Percentiles rank a stretch among this genome's conserved stretches.
phyloP scores from a whole-genome alignment of 2,888 invertebrate genomes.

The Cerastoderma edule region DNA sequence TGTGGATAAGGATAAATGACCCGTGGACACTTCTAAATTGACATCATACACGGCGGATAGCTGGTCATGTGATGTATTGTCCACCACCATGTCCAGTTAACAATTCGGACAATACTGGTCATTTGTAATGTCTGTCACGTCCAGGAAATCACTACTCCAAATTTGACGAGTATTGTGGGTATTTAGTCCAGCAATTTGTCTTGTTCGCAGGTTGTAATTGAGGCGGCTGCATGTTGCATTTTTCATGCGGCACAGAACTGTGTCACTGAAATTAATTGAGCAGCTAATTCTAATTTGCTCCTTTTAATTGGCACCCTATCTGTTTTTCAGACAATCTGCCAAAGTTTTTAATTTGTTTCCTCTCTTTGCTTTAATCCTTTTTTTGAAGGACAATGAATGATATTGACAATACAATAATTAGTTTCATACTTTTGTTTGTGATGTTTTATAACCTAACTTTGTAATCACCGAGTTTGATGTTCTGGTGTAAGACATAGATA shows the following conservation, averaged over 20 bases:
- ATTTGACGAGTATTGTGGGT: constrained; percentile 11
- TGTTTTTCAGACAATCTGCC: constrained; percentile 15
- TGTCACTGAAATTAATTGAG: constrained; percentile 27
- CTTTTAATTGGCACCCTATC: constrained; percentile 14
- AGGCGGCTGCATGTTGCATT: constrained; percentile 26
- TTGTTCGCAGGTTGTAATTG: constrained; percentile 16
- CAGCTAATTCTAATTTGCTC: constrained; percentile 21
- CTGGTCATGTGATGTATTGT: constrained; percentile 47
- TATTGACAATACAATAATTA: no score
- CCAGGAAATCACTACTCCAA: constrained; percentile 26
- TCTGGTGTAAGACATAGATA: no score
- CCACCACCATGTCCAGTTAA: constrained; percentile 26
- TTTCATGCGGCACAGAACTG: constrained; percentile 21
- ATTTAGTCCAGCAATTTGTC: constrained; percentile 45
- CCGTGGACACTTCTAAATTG: constrained; percentile 42
- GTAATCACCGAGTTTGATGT: no score
- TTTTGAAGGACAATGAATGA: no score
- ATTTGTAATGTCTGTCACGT: constrained; percentile 45
- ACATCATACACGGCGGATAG: constrained; percentile 23
- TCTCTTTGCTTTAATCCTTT: no score
- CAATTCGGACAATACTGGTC: constrained; percentile 19
- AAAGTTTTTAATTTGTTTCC: no score
- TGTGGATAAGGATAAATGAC: constrained; percentile 15
- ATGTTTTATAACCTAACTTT: no score
- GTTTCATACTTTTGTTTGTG: no score